Conservation (phyloP, 2,888 invertebrate species). For the Ennomos quercinarius region DNA sequence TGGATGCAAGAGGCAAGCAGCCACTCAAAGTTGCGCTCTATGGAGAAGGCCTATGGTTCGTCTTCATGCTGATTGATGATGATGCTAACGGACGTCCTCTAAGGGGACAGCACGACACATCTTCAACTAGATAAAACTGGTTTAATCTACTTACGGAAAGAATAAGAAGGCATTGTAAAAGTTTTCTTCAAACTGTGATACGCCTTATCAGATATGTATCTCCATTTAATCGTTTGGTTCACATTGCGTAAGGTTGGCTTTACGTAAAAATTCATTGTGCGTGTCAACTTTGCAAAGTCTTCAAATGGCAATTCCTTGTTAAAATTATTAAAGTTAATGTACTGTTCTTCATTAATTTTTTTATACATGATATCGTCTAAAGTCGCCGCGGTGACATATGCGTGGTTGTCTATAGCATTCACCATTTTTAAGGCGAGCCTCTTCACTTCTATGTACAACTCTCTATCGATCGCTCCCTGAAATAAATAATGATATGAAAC, state of each 20-base stretch:
- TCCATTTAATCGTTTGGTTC: slow-evolving; percentile 66
- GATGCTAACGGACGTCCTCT: too few species aligned
- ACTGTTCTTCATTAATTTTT: slow-evolving; percentile 53
- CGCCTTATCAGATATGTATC: slow-evolving; percentile 57
- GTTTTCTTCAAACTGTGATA: slow-evolving; percentile 60
- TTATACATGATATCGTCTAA: slow-evolving; percentile 55
- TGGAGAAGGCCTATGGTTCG: too few species aligned
- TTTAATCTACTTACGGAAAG: slow-evolving; percentile 65
- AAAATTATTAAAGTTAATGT: slow-evolving; percentile 71
- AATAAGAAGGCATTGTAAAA: slow-evolving; percentile 67
- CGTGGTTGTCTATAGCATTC: slow-evolving; percentile 55
- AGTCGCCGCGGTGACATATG: slow-evolving; percentile 52
- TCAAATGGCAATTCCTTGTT: slow-evolving; percentile 61
- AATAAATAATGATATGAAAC: slow-evolving; percentile 28
- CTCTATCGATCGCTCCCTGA: slow-evolving; percentile 69
- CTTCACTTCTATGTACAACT: slow-evolving; percentile 54
- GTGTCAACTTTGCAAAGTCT: slow-evolving; percentile 53
- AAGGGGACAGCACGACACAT: too few species aligned
- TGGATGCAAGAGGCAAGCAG: too few species aligned
- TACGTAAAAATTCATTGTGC: slow-evolving; percentile 64
- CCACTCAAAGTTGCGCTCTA: too few species aligned
- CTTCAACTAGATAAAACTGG: too few species aligned
- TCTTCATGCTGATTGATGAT: too few species aligned
- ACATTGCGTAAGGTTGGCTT: slow-evolving; percentile 69
- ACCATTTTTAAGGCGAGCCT: slow-evolving; percentile 56